Base-by-base conservation (phyloP, 2,888 invertebrate species). In the Zhuqinia jingwanae region DNA sequence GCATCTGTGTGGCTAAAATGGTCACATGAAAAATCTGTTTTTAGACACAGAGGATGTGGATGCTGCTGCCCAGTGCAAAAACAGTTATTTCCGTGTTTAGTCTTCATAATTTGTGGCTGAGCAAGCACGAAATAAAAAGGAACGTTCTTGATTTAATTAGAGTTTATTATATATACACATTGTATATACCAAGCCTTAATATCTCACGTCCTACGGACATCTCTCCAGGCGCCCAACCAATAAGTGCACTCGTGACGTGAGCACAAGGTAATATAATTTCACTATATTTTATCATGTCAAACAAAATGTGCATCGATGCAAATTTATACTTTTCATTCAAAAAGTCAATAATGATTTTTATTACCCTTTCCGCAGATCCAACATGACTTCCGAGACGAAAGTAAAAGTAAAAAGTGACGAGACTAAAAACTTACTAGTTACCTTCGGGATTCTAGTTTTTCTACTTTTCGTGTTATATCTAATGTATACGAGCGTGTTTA, bases 311-410 rank as follows among this genome's bases (percentile, higher is more conserved):
- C n/a, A n/a, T n/a, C n/a, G n/a, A n/a, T n/a, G n/a, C n/a, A n/a
- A n/a, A n/a, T n/a, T n/a, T n/a, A n/a, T n/a, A n/a, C n/a, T n/a
- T n/a, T n/a, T n/a, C n/a, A n/a, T n/a, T n/a, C n/a, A n/a, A n/a
- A n/a, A n/a, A n/a, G n/a, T n/a, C n/a, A n/a, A n/a, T n/a, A n/a
- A n/a, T n/a, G n/a, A n/a, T n/a, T n/a, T n/a, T n/a, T n/a, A n/a
- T n/a, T n/a, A n/a, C n/a, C n/a, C n/a, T 50, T 47, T 30, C 15
- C 25, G 10, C 22, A 79, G 79, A 50, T 13, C 1, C 58, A 79
- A 0, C 22, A 85, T 85, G 85, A 79, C 85, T 3, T 85, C 85
- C 0, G 85, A 85, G 20, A 79, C 85, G 13, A 85, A 79, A 50
- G 70, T 70, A 3, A 85, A 79, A 50, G 70, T 70, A 3, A 85